Conservation (phyloP, 2,797 vertebrate genomes). For the Tenualosa ilisha region DNA sequence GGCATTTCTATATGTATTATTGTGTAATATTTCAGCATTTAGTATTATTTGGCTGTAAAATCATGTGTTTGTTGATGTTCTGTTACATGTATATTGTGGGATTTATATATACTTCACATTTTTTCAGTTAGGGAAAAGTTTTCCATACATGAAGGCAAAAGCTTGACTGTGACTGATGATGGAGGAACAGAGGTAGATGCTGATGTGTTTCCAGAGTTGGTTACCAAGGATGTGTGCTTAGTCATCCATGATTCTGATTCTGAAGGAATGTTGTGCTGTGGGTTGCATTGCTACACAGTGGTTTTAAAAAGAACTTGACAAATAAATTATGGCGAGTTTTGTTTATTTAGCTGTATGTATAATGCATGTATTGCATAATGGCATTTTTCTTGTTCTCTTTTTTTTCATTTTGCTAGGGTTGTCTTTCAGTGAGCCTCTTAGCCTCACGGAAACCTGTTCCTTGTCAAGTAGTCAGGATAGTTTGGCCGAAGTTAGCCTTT, state of each 20-base stretch:
- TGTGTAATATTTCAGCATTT: no score
- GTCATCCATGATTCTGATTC: no score
- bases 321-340: background rate
- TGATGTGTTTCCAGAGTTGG: slow-evolving; percentile 5
- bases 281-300: background rate
- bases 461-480: background rate
- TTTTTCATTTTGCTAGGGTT: no score
- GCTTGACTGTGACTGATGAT: slow-evolving; percentile 15
- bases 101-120: background rate
- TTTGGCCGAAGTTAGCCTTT: background rate
- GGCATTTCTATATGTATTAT: no score
- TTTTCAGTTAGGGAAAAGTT: background rate
- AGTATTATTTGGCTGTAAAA: no score
- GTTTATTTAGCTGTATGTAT: background rate
- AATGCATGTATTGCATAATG: no score
- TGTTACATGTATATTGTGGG: no score
- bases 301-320: no score
- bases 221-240: background rate
- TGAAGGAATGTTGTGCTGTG: no score
- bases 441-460: background rate
- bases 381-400: no score
- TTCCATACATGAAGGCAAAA: background rate
- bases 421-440: no score
- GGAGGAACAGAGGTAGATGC: slow-evolving; percentile 18
- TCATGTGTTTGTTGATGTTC: no score